These are phyloP conservation scores for Caenorhabditis afra DNA, from an alignment of 2,888 invertebrate species.

Conservation along the genomic window DNA sequence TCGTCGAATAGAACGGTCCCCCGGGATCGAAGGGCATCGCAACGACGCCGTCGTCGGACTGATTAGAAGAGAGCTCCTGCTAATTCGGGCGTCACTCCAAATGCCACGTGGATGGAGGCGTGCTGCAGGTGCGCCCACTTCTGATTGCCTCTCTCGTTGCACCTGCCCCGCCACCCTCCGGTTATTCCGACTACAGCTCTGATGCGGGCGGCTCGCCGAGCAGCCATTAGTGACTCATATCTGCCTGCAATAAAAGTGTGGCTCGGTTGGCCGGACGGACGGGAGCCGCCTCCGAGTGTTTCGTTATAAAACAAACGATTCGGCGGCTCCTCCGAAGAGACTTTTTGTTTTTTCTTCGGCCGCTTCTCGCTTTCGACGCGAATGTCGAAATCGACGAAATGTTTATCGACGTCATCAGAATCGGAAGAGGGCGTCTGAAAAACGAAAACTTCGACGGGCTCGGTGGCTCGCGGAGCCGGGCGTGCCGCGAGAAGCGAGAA, in stretches of 20 bases:
- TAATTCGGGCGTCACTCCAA: not conserved
- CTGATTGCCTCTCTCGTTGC: not conserved
- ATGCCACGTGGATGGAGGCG: not conserved
- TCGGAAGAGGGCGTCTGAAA: constrained; percentile 7
- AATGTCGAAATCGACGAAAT: constrained; percentile 59
- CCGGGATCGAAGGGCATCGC: too few relatives aligned
- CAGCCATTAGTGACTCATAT: constrained; percentile 29
- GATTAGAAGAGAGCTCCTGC: too few relatives aligned
- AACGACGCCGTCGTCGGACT: constrained; percentile 11
- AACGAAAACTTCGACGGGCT: constrained; percentile 18
- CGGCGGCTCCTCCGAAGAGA: constrained; percentile 19
- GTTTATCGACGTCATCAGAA: constrained; percentile 60
- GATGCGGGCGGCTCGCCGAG: not conserved
- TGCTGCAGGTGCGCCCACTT: not conserved
- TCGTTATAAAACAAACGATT: constrained; percentile 53
- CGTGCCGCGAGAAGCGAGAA: too few relatives aligned
- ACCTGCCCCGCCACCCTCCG: not conserved
- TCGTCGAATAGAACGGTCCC: not conserved
- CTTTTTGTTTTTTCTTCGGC: constrained; percentile 31
- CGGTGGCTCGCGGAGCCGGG: constrained; percentile 28
- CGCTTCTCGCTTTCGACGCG: constrained; percentile 4
- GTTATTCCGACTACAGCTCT: not conserved
- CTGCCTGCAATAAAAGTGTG: constrained; percentile 44
- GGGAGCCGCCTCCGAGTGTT: constrained; percentile 21
- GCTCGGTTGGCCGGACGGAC: constrained; percentile 4